Evolutionary conservation across 1,140 invertebrate species (phyloP).

Genomic region (Leptoteleia sp.): DNA sequence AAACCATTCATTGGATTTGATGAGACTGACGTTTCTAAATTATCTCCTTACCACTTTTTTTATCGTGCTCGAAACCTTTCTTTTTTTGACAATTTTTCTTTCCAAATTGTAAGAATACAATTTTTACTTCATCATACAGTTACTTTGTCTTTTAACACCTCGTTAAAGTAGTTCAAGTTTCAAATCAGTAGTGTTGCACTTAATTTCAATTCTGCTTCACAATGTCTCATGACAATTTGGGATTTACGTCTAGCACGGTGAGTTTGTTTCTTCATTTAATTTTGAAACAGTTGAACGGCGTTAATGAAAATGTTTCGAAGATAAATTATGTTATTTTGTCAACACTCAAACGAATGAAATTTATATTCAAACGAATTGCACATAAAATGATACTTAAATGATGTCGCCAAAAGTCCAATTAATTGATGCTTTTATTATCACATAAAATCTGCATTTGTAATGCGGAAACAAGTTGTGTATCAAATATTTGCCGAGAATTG

Average conservation of each 20-base stretch:
- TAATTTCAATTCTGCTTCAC: constrained; percentile 10
- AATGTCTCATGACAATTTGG: constrained; percentile 77
- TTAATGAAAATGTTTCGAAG: too few relatives aligned
- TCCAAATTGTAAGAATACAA: constrained; percentile 21
- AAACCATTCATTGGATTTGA: constrained; percentile 60
- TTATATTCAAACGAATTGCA: too few relatives aligned
- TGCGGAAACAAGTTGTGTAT: too few relatives aligned
- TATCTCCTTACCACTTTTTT: constrained; percentile 13
- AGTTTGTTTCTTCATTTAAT: constrained; percentile 57
- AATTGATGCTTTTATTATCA: too few relatives aligned
- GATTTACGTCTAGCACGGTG: constrained; percentile 77
- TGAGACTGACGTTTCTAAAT: constrained; percentile 47
- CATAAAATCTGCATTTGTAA: too few relatives aligned
- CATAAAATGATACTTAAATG: too few relatives aligned
- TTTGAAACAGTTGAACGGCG: too few relatives aligned
- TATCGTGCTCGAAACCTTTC: constrained; percentile 5
- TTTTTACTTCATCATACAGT: neutral
- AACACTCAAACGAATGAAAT: too few relatives aligned
- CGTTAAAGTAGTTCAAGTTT: constrained; percentile 1
- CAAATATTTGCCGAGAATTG: too few relatives aligned
- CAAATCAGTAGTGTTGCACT: constrained; percentile 18
- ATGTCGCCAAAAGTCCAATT: too few relatives aligned
- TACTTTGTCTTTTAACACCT: too few relatives aligned
- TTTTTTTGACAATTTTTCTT: constrained; percentile 22
- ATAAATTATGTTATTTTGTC: too few relatives aligned